A percentile compares a stretch with the other conserved stretches of the same genome.
phyloP scores from a whole-genome alignment of 2,888 invertebrate genomes.

The Uloborus plumipes region DNA sequence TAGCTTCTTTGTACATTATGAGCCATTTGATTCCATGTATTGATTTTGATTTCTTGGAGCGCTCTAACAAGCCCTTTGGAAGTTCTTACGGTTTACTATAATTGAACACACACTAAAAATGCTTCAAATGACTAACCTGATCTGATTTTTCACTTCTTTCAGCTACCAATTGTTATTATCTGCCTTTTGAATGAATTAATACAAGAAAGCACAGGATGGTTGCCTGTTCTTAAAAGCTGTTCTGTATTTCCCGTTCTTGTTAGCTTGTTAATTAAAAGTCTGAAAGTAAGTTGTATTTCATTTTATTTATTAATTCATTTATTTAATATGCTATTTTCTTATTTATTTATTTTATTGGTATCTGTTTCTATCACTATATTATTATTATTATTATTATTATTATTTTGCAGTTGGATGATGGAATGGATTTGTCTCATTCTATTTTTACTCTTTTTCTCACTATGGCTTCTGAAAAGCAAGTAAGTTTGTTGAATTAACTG shows the following conservation, averaged over 20 bases:
- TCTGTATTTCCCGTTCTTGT: slow-evolving; percentile 42
- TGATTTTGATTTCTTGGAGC: too few relatives aligned
- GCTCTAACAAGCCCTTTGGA: neutral
- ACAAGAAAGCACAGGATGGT: slow-evolving; percentile 42
- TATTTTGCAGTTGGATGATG: slow-evolving; percentile 44
- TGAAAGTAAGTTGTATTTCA: slow-evolving; percentile 37
- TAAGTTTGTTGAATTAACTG: slow-evolving; percentile 11
- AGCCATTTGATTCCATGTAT: too few relatives aligned
- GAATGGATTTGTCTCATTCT: slow-evolving; percentile 47
- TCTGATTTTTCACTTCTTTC: slow-evolving; percentile 8
- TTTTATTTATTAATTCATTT: neutral
- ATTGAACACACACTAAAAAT: neutral
- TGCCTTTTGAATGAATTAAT: slow-evolving; percentile 51
- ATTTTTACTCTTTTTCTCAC: slow-evolving; percentile 54
- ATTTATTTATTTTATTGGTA: neutral
- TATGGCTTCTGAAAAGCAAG: slow-evolving; percentile 49
- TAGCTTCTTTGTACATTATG: too few relatives aligned
- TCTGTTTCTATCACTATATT: neutral
- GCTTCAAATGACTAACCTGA: neutral
- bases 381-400: neutral
- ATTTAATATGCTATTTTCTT: slow-evolving; percentile 1
- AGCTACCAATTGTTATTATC: slow-evolving; percentile 56
- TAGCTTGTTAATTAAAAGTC: slow-evolving; percentile 43
- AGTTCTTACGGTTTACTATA: neutral
- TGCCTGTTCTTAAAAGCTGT: slow-evolving; percentile 40